Base-by-base conservation (phyloP, 1,140 invertebrate species). In the Coelopa frigida region DNA sequence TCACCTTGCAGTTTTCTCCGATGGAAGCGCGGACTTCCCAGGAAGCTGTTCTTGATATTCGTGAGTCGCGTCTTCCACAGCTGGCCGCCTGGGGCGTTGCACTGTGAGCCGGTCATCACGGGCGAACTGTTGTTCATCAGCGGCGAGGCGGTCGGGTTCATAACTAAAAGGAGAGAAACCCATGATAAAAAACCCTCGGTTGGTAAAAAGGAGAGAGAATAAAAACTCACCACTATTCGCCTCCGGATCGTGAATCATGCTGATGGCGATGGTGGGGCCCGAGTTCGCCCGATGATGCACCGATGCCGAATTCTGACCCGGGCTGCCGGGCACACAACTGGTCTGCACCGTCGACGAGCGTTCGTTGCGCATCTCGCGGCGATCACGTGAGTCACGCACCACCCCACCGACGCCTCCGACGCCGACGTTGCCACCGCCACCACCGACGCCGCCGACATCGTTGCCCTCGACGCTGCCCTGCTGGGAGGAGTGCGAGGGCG, bases 1-100 rank as follows among this genome's bases (percentile, higher is more conserved):
- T 60, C 75, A 91, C 89, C 80, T 78, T 92, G 92, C 70, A 98
- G 78, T 85, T 98, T 98, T 73, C 94, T 80, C 54, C 95, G 75
- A 74, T 99, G 95, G 74, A 99, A 99, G 37, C 95, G 73, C 14
- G 96, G 96, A 52, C 94, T 98, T n/a, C 95, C 96, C 4, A 99
- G 77, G 73, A 99, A 97, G 55, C 91, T 96, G 74, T 98, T 99
- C 74, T 98, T 98, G 55, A 99, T 94, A 21, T 92, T 97, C 41
- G 92, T 96, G 15, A 99, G 79, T 26, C 95, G 74, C 8, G 92
- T 90, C 65, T 92, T 84, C 94, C 95, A 98, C 46, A 93, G 88
- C 51, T 89, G 88, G 5, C 83, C 79, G 12, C 82, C 78, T 17
- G 75, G 75, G 14, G 73, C 72, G 45, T 75, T 76, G 2, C 80